phyloP scores from a whole-genome alignment of 2,113 vertebrate species.

The Turnix velox region DNA sequence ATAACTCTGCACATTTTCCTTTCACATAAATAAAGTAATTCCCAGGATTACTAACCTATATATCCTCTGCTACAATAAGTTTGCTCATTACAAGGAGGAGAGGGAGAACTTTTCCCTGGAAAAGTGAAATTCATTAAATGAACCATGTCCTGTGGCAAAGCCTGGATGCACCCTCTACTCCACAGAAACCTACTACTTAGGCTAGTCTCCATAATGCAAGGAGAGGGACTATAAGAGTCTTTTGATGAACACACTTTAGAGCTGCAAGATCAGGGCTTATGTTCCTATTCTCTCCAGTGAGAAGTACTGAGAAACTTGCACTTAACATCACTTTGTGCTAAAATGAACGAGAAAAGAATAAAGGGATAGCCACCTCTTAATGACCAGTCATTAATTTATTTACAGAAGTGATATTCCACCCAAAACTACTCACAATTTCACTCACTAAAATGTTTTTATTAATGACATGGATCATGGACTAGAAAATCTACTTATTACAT shows the following conservation, averaged over 20 bases:
- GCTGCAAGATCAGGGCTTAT: neutral
- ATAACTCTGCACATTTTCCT: neutral
- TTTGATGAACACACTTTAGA: neutral
- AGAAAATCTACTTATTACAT: neutral
- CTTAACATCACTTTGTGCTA: neutral
- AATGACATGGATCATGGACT: neutral
- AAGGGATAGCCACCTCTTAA: neutral
- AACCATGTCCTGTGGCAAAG: neutral
- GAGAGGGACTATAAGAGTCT: neutral
- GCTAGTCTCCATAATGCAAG: neutral
- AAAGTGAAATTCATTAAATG: neutral
- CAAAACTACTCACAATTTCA: neutral
- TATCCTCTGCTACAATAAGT: neutral
- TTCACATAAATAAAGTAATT: neutral
- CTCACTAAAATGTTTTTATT: neutral
- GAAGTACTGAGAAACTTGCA: neutral
- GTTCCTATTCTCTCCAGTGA: neutral
- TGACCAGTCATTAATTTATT: neutral
- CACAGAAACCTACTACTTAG: neutral
- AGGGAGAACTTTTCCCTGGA: neutral
- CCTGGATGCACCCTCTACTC: neutral
- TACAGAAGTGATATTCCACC: neutral
- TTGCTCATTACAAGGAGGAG: neutral
- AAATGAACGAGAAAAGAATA: neutral
- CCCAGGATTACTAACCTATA: neutral